Evolutionary conservation across 2,797 vertebrate species (phyloP).

Genomic region (Helostoma temminkii): DNA sequence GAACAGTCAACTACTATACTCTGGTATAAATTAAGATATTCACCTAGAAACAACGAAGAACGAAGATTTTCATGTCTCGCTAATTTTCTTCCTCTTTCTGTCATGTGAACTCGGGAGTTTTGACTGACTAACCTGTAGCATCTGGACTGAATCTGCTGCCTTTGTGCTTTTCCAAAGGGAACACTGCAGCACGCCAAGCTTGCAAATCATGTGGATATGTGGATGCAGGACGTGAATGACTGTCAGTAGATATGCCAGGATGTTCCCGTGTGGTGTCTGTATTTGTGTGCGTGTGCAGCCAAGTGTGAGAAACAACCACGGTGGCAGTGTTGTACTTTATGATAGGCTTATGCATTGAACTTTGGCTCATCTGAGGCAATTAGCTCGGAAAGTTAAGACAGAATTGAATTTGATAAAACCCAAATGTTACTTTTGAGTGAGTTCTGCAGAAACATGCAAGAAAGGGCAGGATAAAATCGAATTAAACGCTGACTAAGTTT

Average conservation of each 20-base stretch:
- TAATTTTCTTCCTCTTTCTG: constrained; percentile 8
- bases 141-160: constrained; percentile 64
- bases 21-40: background rate
- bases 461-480: constrained; percentile 5
- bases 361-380: constrained; percentile 8
- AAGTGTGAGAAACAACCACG: constrained; percentile 18
- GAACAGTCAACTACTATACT: background rate
- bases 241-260: constrained; percentile 46
- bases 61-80: background rate
- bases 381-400: constrained; percentile 22
- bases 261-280: constrained; percentile 31
- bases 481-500: constrained; percentile 31
- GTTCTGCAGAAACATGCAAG: background rate
- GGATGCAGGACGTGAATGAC: constrained; percentile 44
- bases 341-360: constrained; percentile 6
- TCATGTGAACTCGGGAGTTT: constrained; percentile 45
- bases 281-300: background rate
- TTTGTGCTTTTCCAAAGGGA: constrained; percentile 31
- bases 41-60: background rate
- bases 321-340: constrained; percentile 18
- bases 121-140: constrained; percentile 66
- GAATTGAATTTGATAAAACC: constrained; percentile 17
- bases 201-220: constrained; percentile 61
- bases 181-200: constrained; percentile 46
- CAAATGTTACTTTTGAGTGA: background rate